Conservation (phyloP, 2,888 invertebrate species). For the Andrena fulva region DNA sequence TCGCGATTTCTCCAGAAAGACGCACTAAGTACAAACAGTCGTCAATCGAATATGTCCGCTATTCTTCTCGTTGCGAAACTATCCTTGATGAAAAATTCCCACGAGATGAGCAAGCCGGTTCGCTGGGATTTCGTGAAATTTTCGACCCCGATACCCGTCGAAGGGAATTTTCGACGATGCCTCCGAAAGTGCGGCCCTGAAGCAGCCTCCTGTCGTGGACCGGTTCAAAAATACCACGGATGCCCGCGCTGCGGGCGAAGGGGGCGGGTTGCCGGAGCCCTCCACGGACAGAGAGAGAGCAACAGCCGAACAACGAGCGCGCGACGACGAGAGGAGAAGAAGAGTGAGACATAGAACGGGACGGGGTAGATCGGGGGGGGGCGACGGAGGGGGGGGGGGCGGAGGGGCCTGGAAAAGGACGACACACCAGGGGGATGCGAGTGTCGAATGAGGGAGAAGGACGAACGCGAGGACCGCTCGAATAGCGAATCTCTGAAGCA, state of each 20-base stretch:
- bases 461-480: conserved; percentile 55
- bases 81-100: too few relatives aligned
- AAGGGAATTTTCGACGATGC: conserved; percentile 65
- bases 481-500: conserved; percentile 50
- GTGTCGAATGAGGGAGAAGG: conserved; percentile 45
- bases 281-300: conserved; percentile 37
- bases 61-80: too few relatives aligned
- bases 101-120: too few relatives aligned
- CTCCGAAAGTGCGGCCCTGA: conserved; percentile 78
- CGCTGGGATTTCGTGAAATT: neutral
- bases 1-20: too few relatives aligned
- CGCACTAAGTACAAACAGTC: too few relatives aligned
- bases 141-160: neutral
- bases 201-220: conserved; percentile 82
- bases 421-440: conserved; percentile 40
- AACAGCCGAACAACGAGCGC: neutral
- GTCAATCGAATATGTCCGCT: too few relatives aligned
- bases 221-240: conserved; percentile 85
- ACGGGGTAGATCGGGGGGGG: conserved; percentile 28
- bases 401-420: conserved; percentile 46
- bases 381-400: neutral
- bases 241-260: conserved; percentile 80
- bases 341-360: conserved; percentile 63
- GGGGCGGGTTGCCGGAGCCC: conserved; percentile 60
- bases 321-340: conserved; percentile 33